These are phyloP conservation scores for Caenorhabditis remanei DNA, from an alignment of 1,140 invertebrate genomes.

Conservation along the genomic window DNA sequence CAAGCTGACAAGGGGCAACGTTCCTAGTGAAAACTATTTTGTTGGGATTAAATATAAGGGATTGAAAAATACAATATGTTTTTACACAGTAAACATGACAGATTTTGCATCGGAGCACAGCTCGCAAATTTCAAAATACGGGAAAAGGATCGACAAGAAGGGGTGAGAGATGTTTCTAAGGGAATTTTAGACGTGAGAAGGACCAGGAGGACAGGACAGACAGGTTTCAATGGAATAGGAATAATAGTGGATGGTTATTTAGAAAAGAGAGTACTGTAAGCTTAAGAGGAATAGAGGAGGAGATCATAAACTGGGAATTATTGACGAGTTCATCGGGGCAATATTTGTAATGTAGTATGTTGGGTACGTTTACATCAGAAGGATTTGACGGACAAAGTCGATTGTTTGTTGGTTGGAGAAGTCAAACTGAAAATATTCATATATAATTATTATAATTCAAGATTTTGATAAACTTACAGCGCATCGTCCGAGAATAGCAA, in stretches of 20 bases:
- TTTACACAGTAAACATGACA: constrained; percentile 2
- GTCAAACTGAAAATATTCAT: constrained; percentile 5
- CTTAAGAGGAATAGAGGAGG: not conserved
- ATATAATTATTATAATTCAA: not conserved
- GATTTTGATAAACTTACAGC: not conserved
- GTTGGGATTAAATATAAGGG: not conserved
- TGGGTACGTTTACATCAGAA: not conserved
- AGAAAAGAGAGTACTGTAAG: not conserved
- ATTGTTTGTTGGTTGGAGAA: constrained; percentile 46
- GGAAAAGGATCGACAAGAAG: no score
- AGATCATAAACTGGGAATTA: constrained; percentile 10
- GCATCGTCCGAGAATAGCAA: constrained; percentile 38
- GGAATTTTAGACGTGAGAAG: no score
- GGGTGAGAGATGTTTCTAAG: no score
- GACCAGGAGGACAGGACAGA: no score
- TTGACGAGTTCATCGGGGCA: not conserved
- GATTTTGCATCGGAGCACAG: constrained; percentile 18
- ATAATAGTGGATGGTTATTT: no score
- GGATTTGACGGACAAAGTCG: constrained; percentile 37
- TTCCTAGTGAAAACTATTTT: not conserved
- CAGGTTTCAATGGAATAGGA: no score
- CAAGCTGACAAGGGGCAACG: not conserved
- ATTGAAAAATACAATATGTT: not conserved
- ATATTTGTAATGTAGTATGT: not conserved
- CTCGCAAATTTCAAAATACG: constrained; percentile 21